Conservation (phyloP, 2,888 invertebrate genomes). For the Drosophila atripex region DNA sequence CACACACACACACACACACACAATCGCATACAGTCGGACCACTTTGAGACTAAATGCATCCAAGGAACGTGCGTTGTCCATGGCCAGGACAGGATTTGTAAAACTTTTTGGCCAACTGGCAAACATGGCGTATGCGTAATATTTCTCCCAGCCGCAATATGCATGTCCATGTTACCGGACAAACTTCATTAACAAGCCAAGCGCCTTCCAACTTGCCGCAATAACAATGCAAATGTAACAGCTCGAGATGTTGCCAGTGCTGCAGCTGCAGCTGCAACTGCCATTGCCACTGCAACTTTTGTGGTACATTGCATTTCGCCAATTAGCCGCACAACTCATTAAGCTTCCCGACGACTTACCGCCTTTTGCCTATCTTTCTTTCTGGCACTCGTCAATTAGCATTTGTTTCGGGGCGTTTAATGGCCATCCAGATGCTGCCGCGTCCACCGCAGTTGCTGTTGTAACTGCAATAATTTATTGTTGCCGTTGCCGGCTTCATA, state of each 20-base stretch:
- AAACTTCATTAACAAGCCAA: conserved; percentile 58
- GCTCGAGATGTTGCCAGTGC: conserved; percentile 33
- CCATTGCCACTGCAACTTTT: background rate
- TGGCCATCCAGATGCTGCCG: conserved; percentile 40
- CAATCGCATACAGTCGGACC: no score
- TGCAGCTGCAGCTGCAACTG: conserved; percentile 1
- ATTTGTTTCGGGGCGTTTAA: conserved; percentile 59
- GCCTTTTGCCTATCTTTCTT: conserved; percentile 51
- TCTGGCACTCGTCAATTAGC: conserved; percentile 64
- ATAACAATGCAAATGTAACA: conserved; percentile 54
- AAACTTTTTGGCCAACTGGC: conserved; percentile 59
- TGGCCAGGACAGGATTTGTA: conserved; percentile 45
- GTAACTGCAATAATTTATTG: conserved; percentile 44
- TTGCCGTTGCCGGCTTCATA: conserved; percentile 64
- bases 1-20: conserved; percentile 11
- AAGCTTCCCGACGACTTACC: conserved; percentile 35
- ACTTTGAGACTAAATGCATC: conserved; percentile 58
- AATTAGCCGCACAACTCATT: conserved; percentile 67
- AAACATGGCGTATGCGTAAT: conserved; percentile 70
- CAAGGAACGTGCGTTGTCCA: conserved; percentile 50
- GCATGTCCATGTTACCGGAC: conserved; percentile 46
- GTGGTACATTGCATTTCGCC: conserved; percentile 32
- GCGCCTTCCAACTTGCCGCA: conserved; percentile 39
- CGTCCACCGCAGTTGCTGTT: conserved; percentile 17
- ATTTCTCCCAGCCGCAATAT: conserved; percentile 61